Evolutionary conservation across 2,113 vertebrate species (phyloP).

Genomic region (Apteryx mantelli): DNA sequence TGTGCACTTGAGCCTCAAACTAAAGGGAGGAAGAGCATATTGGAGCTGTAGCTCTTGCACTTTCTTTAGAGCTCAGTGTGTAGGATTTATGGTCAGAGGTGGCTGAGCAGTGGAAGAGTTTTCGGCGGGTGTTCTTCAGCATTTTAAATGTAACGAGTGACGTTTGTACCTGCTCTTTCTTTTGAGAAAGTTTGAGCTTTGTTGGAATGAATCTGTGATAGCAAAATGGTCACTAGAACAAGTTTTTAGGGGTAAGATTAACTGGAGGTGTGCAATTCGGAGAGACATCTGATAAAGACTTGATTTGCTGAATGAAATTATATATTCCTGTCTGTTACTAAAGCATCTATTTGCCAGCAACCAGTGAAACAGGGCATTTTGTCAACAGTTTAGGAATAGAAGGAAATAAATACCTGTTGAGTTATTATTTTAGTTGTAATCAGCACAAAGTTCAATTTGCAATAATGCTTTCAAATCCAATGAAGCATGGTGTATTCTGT

Average conservation of each 20-base stretch:
- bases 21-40: neutral
- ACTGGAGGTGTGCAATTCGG: neutral
- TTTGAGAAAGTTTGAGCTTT: neutral
- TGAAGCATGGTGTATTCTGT: fast-evolving
- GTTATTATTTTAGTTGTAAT: neutral
- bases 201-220: neutral
- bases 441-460: neutral
- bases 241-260: neutral
- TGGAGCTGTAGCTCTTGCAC: neutral
- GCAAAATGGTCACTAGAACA: neutral
- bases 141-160: neutral
- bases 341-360: neutral
- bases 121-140: neutral
- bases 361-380: neutral
- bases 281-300: neutral
- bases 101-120: neutral
- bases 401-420: neutral
- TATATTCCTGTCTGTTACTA: neutral
- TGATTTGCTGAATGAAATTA: neutral
- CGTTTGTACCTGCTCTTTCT: neutral
- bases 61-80: neutral
- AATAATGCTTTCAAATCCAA: neutral
- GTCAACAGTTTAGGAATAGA: neutral
- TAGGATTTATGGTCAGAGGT: neutral
- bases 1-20: neutral